Evolutionary conservation across 92 coral and sea anemone species (phyloP).

Genomic region (Blastomussa wellsi): DNA sequence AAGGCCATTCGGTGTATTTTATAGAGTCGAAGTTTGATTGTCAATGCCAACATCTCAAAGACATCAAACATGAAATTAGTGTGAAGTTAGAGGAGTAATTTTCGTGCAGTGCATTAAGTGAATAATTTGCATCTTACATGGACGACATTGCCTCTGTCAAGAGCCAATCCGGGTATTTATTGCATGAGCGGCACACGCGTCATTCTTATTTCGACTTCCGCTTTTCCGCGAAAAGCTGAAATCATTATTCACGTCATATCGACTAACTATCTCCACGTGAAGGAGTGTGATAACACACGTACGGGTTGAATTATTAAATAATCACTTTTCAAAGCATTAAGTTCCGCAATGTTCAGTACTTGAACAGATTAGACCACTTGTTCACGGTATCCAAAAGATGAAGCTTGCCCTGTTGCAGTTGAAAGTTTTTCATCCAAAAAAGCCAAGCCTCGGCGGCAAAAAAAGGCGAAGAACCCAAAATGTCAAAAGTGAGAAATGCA

Average conservation of each 20-base stretch:
- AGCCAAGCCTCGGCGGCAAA: background rate
- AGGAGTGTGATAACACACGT: constrained; percentile 14
- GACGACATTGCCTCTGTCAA: background rate
- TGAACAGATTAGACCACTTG: background rate
- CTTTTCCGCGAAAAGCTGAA: constrained; percentile 24
- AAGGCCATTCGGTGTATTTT: background rate
- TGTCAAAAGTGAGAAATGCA: constrained; percentile 10
- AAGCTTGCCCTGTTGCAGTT: constrained; percentile 3
- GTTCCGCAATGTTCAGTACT: constrained; percentile 3
- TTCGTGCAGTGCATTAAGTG: background rate
- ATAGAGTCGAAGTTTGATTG: background rate
- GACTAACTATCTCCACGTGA: background rate
- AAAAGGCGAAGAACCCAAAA: constrained; percentile 3
- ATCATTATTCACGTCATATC: too few species aligned
- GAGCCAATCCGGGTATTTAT: background rate
- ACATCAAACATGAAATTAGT: background rate
- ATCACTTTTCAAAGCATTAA: background rate
- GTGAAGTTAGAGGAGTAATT: background rate
- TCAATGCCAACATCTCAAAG: background rate
- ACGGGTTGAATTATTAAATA: constrained; percentile 21
- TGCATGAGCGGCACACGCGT: background rate
- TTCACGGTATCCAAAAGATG: background rate
- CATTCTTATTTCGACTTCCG: constrained; percentile 7
- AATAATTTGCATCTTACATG: background rate
- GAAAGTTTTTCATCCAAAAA: constrained; percentile 14